Percentiles rank a stretch among this genome's conserved stretches.
These are phyloP conservation scores for Leptarthrus brevirostris DNA, from an alignment of 2,888 invertebrate genomes.

Conservation along the genomic window DNA sequence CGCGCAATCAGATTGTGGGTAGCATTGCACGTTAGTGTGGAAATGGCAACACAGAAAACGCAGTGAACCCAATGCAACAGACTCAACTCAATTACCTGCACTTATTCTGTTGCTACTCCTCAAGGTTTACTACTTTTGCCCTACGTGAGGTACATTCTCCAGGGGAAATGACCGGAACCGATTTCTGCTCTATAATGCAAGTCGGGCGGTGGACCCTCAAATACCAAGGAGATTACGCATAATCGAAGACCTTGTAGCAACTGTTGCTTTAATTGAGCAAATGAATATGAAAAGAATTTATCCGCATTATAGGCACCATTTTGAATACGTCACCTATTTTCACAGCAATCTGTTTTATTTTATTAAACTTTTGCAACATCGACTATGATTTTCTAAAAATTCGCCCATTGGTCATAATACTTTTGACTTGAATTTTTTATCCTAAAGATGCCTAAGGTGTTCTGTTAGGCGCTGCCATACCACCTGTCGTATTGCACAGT, in stretches of 20 bases:
- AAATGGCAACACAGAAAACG: not conserved
- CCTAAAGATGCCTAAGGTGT: no score
- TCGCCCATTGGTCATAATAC: no score
- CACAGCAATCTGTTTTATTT: not conserved
- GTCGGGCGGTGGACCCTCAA: slow-evolving; percentile 5
- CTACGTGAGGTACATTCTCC: slow-evolving; percentile 11
- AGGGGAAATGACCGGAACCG: slow-evolving; percentile 46
- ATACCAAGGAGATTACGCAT: slow-evolving; percentile 14
- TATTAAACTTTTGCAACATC: not conserved
- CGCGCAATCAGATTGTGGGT: not conserved
- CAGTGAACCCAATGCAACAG: slow-evolving; percentile 15
- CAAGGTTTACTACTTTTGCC: slow-evolving; percentile 48
- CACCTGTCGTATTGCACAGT: no score
- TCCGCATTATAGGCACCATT: not conserved
- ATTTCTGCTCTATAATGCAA: slow-evolving; percentile 18
- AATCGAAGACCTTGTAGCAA: slow-evolving; percentile 6
- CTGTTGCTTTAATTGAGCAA: not conserved
- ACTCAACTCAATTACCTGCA: slow-evolving; percentile 5
- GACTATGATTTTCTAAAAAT: no score
- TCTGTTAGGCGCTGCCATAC: no score
- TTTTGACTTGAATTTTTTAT: no score
- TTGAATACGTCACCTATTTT: not conserved
- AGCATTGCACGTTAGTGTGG: not conserved
- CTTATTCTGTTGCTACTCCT: not conserved
- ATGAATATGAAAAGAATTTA: not conserved